These are phyloP conservation scores for Urocitellus parryii DNA, from an alignment of 2,113 vertebrate species.

Conservation along the genomic window DNA sequence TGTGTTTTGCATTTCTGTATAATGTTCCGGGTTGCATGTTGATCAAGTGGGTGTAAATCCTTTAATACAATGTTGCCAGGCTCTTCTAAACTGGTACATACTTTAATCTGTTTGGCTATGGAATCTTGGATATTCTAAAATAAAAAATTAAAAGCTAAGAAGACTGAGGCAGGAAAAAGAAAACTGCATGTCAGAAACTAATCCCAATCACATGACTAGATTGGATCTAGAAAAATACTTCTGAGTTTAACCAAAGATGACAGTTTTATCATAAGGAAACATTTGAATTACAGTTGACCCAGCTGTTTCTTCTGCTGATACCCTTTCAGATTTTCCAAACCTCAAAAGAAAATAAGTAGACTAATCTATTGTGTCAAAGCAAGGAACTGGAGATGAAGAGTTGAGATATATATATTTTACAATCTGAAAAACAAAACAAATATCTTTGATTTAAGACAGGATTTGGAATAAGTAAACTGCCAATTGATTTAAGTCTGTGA, in stretches of 20 bases:
- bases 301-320: neutral
- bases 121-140: constrained; percentile 84
- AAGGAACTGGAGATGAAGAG: neutral
- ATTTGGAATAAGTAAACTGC: neutral
- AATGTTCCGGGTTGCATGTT: constrained; percentile 86
- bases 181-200: neutral
- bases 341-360: constrained; percentile 8
- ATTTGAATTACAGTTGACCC: neutral
- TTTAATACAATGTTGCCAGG: constrained; percentile 78
- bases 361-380: neutral
- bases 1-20: constrained; percentile 87
- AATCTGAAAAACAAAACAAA: constrained; percentile 53
- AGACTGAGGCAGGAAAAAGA: constrained; percentile 51
- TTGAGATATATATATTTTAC: neutral
- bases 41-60: constrained; percentile 89
- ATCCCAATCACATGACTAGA: neutral
- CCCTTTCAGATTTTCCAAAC: neutral
- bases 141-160: constrained; percentile 44
- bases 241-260: constrained; percentile 2
- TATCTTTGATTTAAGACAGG: neutral
- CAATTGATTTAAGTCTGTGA: neutral
- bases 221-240: constrained; percentile 20
- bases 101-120: constrained; percentile 88
- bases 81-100: constrained; percentile 87
- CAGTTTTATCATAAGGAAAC: neutral